Evolutionary conservation across 2,113 vertebrate species (phyloP), one percentile per base, ranked within the genome.

Genomic region (Furnarius figulus): DNA sequence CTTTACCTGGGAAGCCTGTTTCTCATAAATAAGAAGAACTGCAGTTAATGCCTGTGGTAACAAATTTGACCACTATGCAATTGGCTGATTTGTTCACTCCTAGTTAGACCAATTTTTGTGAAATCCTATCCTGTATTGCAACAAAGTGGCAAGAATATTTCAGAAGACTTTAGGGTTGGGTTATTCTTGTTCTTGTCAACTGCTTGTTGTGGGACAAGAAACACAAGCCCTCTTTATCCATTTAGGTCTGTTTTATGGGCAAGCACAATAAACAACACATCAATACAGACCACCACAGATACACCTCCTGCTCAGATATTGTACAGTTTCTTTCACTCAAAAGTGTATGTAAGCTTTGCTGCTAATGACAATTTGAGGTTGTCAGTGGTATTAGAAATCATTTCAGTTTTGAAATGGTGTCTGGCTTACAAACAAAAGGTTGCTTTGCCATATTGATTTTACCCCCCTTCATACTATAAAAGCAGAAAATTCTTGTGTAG

Each of bases 31-130:
- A 82, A 73, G 47, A 27, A 75, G 88, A 58, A 61, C 78, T 94
- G 76, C 58, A 81, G 42, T 74, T 91, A 76, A 50, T 94, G 84
- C 90, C 89, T 93, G 86, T 65, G 93, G 90, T 91, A 93, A 78
- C 53, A 75, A 66, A 78, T 85, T 42, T 78, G 88, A 78, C 82
- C 84, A 56, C 92, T 90, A 5, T 63, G 77, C 77, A 93, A 67
- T 84, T 95, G 93, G 58, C 86, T 73, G 87, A 87, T 95, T 94
- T 93, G 90, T 97, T 96, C 62, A 0, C 82, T 92, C 70, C 68
- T 93, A 75, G 76, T 94, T 87, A 89, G 84, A 74, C 79, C 88
- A 65, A 93, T 94, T 96, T 96, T 66, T 93, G 86, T 93, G 93
- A 96, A 97, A 96, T 82, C 30, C 66, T 94, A 90, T 92, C 90